Conservation (phyloP, 2,888 invertebrate genomes). For the Ischnus inquisitorius region DNA sequence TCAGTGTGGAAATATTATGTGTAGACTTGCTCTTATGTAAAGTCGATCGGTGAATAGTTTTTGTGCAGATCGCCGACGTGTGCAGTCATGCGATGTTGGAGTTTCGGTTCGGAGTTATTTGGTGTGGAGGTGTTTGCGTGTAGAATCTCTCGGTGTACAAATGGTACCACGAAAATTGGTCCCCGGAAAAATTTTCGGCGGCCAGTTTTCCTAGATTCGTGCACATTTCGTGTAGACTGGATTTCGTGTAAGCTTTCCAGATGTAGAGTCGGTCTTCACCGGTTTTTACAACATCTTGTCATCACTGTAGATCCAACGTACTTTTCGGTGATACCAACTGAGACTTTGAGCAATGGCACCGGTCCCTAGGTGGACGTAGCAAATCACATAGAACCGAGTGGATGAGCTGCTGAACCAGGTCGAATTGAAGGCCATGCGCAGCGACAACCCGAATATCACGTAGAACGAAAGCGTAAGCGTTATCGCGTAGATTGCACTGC, state of each 20-base stretch:
- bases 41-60: no score
- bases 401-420: not conserved
- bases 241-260: not conserved
- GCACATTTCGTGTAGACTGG: not conserved
- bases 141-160: no score
- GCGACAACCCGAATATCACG: not conserved
- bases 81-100: not conserved
- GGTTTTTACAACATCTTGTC: not conserved
- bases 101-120: no score
- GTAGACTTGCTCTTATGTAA: no score
- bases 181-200: not conserved
- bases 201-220: not conserved
- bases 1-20: no score
- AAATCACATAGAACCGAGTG: not conserved
- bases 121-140: no score
- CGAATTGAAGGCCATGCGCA: not conserved
- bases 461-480: not conserved
- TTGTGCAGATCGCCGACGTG: no score
- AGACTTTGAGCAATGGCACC: not conserved
- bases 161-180: not conserved
- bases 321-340: constrained; percentile 8
- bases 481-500: constrained; percentile 5
- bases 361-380: not conserved
- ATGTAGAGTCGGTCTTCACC: no score
- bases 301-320: not conserved